These are phyloP conservation scores for Exephanes ischioxanthus DNA, from an alignment of 2,888 invertebrate species.

Conservation along the genomic window DNA sequence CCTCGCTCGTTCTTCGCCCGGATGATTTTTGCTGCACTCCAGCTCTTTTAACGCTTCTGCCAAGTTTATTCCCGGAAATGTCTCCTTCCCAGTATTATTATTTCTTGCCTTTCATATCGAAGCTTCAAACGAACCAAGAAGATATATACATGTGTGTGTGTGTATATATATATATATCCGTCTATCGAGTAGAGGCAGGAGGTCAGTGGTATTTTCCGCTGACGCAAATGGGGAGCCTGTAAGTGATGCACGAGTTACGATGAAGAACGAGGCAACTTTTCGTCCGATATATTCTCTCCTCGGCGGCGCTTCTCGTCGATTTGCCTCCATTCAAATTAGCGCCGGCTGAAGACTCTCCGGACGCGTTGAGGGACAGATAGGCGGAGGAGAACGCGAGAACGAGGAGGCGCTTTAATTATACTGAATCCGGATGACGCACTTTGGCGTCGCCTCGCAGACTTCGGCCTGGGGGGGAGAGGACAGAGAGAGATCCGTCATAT, in stretches of 20 bases:
- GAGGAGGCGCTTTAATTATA: constrained; percentile 62
- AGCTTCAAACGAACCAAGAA: neutral
- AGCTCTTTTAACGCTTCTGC: neutral
- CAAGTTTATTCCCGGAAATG: neutral
- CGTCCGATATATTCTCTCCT: constrained; percentile 38
- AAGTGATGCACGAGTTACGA: constrained; percentile 54
- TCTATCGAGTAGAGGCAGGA: neutral
- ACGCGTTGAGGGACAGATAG: neutral
- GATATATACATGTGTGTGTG: neutral
- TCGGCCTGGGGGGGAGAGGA: neutral
- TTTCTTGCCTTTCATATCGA: neutral
- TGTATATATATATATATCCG: too few species aligned
- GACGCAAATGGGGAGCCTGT: constrained; percentile 18
- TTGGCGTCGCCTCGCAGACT: constrained; percentile 45
- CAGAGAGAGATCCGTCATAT: constrained; percentile 28
- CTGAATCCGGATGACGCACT: constrained; percentile 61
- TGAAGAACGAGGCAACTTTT: constrained; percentile 35
- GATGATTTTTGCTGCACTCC: constrained; percentile 1
- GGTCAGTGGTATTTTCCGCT: neutral
- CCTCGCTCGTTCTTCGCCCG: neutral
- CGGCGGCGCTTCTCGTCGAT: constrained; percentile 51
- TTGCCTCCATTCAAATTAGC: constrained; percentile 60
- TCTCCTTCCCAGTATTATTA: neutral
- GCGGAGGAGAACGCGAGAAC: constrained; percentile 41
- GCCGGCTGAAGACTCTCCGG: constrained; percentile 12